These are phyloP conservation scores for Gnathonemus echidnorhynchus DNA, from an alignment of 2,113 vertebrate genomes.

Conservation along the genomic window DNA sequence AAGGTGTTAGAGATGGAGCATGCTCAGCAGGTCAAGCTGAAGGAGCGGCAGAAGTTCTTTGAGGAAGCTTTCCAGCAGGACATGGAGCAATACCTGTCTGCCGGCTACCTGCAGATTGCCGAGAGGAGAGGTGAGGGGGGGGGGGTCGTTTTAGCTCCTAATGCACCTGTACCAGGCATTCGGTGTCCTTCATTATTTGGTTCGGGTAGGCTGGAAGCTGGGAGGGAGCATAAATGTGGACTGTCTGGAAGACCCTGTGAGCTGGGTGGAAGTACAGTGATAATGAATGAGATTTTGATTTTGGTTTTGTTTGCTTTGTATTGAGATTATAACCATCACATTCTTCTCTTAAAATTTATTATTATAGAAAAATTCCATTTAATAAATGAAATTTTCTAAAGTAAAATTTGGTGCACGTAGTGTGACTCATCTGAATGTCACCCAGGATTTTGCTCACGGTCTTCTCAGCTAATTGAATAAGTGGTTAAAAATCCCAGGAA, in stretches of 20 bases:
- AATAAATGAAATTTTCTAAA: not conserved
- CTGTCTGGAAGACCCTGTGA: not conserved
- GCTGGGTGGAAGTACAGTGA: not conserved
- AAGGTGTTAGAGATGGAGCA: slow-evolving; percentile 83
- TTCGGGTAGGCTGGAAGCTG: not conserved
- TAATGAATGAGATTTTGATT: not conserved
- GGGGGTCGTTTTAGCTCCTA: not conserved
- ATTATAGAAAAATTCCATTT: not conserved
- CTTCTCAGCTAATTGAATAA: not conserved
- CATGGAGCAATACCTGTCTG: slow-evolving; percentile 87
- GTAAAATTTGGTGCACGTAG: not conserved
- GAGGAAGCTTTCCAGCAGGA: slow-evolving; percentile 96
- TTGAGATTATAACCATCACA: not conserved
- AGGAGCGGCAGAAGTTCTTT: slow-evolving; percentile 86
- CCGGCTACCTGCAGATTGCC: slow-evolving; percentile 76
- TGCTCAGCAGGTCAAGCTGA: slow-evolving; percentile 75
- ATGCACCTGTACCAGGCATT: not conserved
- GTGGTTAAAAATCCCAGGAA: not conserved
- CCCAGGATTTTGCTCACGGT: not conserved
- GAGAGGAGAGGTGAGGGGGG: slow-evolving; percentile 67
- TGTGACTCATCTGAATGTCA: not conserved
- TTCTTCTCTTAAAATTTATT: not conserved
- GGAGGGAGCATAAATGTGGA: not conserved
- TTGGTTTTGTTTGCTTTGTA: not conserved
- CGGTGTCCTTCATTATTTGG: not conserved